Conservation (phyloP, 2,797 vertebrate species). For the Danionella dracula region DNA sequence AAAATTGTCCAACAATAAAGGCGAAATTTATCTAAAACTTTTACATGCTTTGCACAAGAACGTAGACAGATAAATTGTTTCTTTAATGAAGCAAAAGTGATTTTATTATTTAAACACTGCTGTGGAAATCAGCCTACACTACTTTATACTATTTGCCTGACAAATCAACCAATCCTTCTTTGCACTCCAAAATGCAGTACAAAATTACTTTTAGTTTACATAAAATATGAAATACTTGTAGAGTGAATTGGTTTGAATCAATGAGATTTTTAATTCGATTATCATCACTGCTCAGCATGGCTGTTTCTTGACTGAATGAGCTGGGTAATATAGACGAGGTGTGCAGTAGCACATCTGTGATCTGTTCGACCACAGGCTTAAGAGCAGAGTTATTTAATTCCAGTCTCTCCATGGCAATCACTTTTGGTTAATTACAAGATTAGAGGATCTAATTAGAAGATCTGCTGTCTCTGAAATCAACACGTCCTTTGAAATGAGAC, state of each 20-base stretch:
- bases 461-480: slow-evolving; percentile 65
- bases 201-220: slow-evolving; percentile 10
- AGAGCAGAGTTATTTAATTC: slow-evolving; percentile 53
- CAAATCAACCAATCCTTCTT: slow-evolving; percentile 6
- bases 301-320: slow-evolving; percentile 47
- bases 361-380: slow-evolving; percentile 54
- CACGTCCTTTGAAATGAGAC: slow-evolving; percentile 65
- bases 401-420: slow-evolving; percentile 58
- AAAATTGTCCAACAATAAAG: too few relatives aligned
- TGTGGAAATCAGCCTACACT: background rate
- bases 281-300: slow-evolving; percentile 56
- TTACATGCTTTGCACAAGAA: too few relatives aligned
- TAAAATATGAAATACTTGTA: slow-evolving; percentile 18
- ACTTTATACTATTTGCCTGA: slow-evolving; percentile 1
- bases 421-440: slow-evolving; percentile 74
- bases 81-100: background rate
- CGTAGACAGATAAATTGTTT: too few relatives aligned
- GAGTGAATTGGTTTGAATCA: slow-evolving; percentile 54
- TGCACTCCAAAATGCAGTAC: slow-evolving; percentile 17
- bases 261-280: slow-evolving; percentile 71
- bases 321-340: slow-evolving; percentile 62
- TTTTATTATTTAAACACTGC: background rate
- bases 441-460: slow-evolving; percentile 76
- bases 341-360: slow-evolving; percentile 45
- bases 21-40: too few relatives aligned